Percentiles rank a stretch among this genome's conserved stretches.
Conservation (phyloP, 2,888 invertebrate species). For the Clunio marinus region DNA sequence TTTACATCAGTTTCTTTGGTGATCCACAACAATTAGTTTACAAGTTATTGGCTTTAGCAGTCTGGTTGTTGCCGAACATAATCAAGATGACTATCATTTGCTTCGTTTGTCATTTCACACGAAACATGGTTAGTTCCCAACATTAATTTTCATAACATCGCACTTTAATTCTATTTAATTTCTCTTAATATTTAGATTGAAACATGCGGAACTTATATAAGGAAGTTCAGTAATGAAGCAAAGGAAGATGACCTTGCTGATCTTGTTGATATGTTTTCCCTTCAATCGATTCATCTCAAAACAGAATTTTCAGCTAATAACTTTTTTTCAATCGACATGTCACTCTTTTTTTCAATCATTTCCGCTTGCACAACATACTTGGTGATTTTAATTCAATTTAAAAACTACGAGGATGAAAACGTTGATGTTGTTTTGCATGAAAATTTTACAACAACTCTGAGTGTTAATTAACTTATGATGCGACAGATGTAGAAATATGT, state of each 20-base stretch:
- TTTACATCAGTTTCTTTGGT: background rate
- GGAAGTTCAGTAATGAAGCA: conserved; percentile 25
- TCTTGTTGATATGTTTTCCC: conserved; percentile 32
- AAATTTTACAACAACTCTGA: background rate
- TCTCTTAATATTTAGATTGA: conserved; percentile 15
- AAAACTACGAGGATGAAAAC: conserved; percentile 36
- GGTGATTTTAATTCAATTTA: conserved; percentile 38
- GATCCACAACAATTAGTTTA: background rate
- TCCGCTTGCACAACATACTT: conserved; percentile 35
- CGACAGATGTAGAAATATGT: background rate
- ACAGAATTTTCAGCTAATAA: conserved; percentile 36
- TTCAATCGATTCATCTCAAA: conserved; percentile 36
- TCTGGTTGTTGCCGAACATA: conserved; percentile 25
- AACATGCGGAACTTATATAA: background rate
- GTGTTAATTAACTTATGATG: background rate
- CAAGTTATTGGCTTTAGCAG: background rate
- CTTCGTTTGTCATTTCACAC: conserved; percentile 25
- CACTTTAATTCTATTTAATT: background rate
- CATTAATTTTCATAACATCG: background rate
- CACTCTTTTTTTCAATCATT: conserved; percentile 30
- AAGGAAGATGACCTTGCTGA: conserved; percentile 26
- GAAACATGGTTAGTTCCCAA: conserved; percentile 25
- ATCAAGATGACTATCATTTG: conserved; percentile 30
- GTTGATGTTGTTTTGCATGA: background rate
- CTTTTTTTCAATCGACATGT: conserved; percentile 38